Percentiles rank a stretch among this genome's conserved stretches.
These are phyloP conservation scores for Ptilonorhynchus violaceus DNA, from an alignment of 2,113 vertebrate genomes.

Conservation along the genomic window DNA sequence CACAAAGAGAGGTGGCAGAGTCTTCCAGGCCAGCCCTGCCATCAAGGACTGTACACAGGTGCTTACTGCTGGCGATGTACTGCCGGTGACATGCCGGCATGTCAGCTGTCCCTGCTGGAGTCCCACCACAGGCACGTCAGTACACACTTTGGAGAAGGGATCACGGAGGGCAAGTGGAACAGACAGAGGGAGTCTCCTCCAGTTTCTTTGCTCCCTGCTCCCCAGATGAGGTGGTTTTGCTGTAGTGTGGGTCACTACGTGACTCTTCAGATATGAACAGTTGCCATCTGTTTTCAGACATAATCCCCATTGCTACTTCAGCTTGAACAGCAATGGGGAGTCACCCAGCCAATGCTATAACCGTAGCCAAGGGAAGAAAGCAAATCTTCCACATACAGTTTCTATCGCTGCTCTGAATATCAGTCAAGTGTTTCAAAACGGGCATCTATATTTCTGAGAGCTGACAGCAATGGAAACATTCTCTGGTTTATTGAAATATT, in stretches of 20 bases:
- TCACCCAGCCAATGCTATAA: background rate
- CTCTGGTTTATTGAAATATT: background rate
- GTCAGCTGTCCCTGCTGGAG: background rate
- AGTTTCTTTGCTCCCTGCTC: background rate
- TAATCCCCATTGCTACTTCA: background rate
- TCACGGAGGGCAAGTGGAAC: background rate
- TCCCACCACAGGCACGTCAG: background rate
- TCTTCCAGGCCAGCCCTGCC: background rate
- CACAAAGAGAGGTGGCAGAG: background rate
- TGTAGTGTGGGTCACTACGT: background rate
- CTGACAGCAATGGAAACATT: background rate
- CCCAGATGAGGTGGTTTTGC: background rate
- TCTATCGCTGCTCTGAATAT: background rate
- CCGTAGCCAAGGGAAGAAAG: background rate
- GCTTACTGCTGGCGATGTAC: too few species aligned
- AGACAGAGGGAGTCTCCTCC: background rate
- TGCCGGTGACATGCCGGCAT: fast-evolving
- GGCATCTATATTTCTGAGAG: background rate
- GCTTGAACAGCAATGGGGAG: background rate
- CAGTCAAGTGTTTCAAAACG: background rate
- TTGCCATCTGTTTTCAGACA: fast-evolving
- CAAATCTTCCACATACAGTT: background rate
- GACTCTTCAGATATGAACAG: background rate
- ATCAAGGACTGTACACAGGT: fast-evolving
- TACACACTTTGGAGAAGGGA: background rate